Evolutionary conservation across 2,113 vertebrate species (phyloP).

Genomic region (Istiophorus platypterus): DNA sequence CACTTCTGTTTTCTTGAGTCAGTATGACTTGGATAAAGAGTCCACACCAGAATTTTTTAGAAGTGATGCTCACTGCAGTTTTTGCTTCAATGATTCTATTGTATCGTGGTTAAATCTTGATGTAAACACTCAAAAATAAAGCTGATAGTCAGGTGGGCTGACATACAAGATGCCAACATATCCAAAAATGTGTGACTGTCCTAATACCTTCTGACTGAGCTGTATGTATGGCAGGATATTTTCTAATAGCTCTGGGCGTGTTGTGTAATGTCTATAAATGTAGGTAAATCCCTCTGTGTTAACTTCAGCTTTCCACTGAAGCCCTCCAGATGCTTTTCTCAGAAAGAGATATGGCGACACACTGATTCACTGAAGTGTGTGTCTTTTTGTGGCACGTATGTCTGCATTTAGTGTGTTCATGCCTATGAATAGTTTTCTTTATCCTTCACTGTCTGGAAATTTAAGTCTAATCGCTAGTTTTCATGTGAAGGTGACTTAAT

Average conservation of each 20-base stretch:
- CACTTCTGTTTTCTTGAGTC: background rate
- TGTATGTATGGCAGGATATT: constrained; percentile 3
- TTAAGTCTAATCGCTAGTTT: constrained; percentile 62
- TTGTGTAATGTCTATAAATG: constrained; percentile 45
- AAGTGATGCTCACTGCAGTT: background rate
- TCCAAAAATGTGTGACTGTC: constrained; percentile 18
- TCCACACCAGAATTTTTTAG: background rate
- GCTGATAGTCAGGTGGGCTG: background rate
- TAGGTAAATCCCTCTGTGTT: constrained; percentile 50
- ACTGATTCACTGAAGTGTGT: constrained; percentile 23
- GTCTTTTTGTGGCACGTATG: constrained; percentile 14
- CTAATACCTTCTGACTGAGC: constrained; percentile 29
- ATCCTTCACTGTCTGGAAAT: constrained; percentile 71
- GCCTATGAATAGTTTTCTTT: constrained; percentile 60
- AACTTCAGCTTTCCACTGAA: constrained; percentile 40
- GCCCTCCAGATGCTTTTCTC: constrained; percentile 61
- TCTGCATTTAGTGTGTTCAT: constrained; percentile 1
- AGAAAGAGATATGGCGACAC: constrained; percentile 44
- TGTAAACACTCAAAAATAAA: constrained; percentile 4
- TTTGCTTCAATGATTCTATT: background rate
- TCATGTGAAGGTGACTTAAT: constrained; percentile 72
- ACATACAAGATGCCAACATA: constrained; percentile 1
- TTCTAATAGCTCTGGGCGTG: constrained; percentile 5
- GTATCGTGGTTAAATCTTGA: constrained; percentile 8
- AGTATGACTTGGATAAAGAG: background rate